Conservation (phyloP, 2,888 invertebrate genomes). For the Lapara coniferarum region DNA sequence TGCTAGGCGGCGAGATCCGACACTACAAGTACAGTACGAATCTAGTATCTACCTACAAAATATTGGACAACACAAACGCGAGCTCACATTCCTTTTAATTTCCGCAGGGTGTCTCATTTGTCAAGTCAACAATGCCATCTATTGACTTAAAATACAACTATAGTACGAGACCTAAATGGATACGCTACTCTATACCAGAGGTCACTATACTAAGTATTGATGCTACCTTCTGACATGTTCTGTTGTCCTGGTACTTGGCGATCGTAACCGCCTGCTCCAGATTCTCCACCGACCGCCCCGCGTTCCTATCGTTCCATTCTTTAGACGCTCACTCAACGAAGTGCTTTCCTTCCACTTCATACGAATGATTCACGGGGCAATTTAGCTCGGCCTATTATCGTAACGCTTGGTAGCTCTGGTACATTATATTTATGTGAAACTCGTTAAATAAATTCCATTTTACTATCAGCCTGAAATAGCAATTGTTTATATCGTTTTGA, state of each 20-base stretch:
- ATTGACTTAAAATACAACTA: conserved; percentile 6
- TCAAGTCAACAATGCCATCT: conserved; percentile 23
- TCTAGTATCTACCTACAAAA: neutral
- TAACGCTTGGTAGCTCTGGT: neutral
- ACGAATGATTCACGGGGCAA: neutral
- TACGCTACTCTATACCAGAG: conserved; percentile 46
- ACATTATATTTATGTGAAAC: neutral
- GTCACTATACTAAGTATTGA: conserved; percentile 32
- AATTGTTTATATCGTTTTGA: too few relatives aligned
- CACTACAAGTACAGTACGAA: too few relatives aligned
- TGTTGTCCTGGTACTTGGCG: conserved; percentile 77
- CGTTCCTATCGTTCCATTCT: conserved; percentile 78
- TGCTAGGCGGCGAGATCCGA: too few relatives aligned
- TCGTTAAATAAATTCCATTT: too few relatives aligned
- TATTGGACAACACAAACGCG: neutral
- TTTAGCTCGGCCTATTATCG: neutral
- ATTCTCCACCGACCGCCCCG: conserved; percentile 75
- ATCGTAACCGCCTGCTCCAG: conserved; percentile 83
- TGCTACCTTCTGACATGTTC: conserved; percentile 35
- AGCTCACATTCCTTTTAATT: neutral
- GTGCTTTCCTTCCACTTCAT: neutral
- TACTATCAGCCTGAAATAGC: too few relatives aligned
- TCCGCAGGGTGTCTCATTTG: conserved; percentile 2
- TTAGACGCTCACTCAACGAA: conserved; percentile 5
- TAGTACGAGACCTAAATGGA: neutral